These are phyloP conservation scores for Vollenhovia emeryi DNA, from an alignment of 1,140 invertebrate species.

Conservation along the genomic window DNA sequence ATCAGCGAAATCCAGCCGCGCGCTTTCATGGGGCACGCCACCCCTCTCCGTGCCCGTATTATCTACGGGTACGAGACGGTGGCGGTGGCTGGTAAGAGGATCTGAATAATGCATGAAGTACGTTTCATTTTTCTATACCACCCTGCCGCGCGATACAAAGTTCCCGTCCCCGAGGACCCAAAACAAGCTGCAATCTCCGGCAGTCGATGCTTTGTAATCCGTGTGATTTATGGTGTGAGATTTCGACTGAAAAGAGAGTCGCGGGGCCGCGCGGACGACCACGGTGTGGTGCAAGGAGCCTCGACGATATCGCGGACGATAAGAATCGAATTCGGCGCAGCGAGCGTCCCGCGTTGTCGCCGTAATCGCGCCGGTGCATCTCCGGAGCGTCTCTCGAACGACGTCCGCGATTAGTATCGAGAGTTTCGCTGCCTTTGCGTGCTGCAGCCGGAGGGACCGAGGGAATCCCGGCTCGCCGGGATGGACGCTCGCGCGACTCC, in stretches of 20 bases:
- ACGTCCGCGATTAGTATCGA: conserved; percentile 68
- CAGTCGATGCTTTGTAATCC: conserved; percentile 73
- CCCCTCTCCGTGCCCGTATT: conserved; percentile 38
- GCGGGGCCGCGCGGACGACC: not conserved
- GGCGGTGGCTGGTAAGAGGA: conserved; percentile 53
- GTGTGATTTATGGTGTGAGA: conserved; percentile 71
- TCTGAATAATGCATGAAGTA: conserved; percentile 75
- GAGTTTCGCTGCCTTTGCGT: conserved; percentile 44
- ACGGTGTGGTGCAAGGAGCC: not conserved
- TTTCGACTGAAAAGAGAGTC: conserved; percentile 52
- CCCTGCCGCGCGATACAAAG: conserved; percentile 58
- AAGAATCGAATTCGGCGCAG: conserved; percentile 61
- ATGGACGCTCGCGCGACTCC: not conserved
- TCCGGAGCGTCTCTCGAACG: conserved; percentile 32
- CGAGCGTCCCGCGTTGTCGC: conserved; percentile 59
- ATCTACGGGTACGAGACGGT: conserved; percentile 23
- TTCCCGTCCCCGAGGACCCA: conserved; percentile 67
- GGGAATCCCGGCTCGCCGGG: not conserved
- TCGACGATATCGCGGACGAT: conserved; percentile 58
- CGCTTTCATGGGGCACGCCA: conserved; percentile 3
- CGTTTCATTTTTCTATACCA: conserved; percentile 72
- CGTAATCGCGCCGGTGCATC: conserved; percentile 52
- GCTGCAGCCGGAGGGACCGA: conserved; percentile 11
- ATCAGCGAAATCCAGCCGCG: conserved; percentile 58
- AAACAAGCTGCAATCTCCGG: conserved; percentile 74